Conservation (phyloP, 2,888 invertebrate genomes). For the Cybosia mesomella region DNA sequence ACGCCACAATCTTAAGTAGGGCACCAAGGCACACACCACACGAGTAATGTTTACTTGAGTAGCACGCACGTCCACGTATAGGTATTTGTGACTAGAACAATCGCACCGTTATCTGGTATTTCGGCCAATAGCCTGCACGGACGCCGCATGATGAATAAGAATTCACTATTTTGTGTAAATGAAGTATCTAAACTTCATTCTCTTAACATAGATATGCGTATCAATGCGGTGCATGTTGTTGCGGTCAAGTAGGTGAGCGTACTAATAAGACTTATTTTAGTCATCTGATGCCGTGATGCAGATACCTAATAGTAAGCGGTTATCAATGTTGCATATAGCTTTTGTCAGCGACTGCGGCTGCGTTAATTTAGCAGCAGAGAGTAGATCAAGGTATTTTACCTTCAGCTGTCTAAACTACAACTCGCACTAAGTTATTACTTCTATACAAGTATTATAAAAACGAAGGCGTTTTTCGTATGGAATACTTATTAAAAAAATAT, state of each 20-base stretch:
- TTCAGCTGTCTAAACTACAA: neutral
- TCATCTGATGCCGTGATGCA: no score
- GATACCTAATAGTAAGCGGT: no score
- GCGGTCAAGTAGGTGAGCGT: no score
- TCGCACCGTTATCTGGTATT: slow-evolving; percentile 75
- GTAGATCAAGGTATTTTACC: no score
- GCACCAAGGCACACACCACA: slow-evolving; percentile 63
- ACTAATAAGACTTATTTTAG: no score
- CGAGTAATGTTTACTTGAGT: slow-evolving; percentile 44
- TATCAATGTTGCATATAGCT: no score
- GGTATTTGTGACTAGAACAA: slow-evolving; percentile 81
- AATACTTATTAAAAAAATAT: no score
- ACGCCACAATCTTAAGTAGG: slow-evolving; percentile 55
- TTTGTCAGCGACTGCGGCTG: no score
- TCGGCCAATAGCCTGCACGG: slow-evolving; percentile 60
- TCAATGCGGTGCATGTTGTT: neutral
- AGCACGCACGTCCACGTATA: slow-evolving; percentile 70
- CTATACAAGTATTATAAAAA: neutral
- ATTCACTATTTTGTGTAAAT: slow-evolving; percentile 26
- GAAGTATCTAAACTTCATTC: neutral
- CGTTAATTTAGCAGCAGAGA: no score
- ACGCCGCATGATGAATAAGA: slow-evolving; percentile 53
- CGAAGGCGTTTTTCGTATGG: neutral
- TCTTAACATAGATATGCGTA: neutral
- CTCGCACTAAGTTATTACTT: neutral